A percentile compares a stretch with the other conserved stretches of the same genome.
Conservation (phyloP, 2,113 vertebrate genomes). For the Limanda limanda region DNA sequence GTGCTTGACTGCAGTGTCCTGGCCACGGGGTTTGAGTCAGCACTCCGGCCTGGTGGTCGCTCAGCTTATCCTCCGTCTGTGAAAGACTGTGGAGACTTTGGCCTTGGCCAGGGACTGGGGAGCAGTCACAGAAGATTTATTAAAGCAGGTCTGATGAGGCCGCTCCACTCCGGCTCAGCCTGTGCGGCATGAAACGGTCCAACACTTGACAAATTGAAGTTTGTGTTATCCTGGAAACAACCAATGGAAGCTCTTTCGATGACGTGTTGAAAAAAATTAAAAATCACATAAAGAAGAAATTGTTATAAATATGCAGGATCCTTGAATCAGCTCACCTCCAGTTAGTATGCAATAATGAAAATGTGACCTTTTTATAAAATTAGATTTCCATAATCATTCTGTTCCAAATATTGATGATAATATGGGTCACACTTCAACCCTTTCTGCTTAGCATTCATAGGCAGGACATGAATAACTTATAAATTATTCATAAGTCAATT, state of each 20-base stretch:
- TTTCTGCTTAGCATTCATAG: background rate
- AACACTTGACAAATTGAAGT: constrained; percentile 9
- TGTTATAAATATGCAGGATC: background rate
- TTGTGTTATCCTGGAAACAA: background rate
- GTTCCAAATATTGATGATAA: background rate
- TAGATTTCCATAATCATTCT: too few relatives aligned
- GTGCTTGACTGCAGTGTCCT: background rate
- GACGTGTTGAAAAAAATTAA: background rate
- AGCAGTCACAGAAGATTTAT: constrained; percentile 38
- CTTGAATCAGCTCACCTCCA: too few relatives aligned
- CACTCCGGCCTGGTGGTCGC: background rate
- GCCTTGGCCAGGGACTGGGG: constrained; percentile 7
- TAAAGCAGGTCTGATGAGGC: constrained; percentile 27
- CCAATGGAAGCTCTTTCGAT: background rate
- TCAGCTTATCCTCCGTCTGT: constrained; percentile 36
- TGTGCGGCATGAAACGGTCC: constrained; percentile 13
- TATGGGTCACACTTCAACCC: background rate
- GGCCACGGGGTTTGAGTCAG: constrained; percentile 23
- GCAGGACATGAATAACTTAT: background rate
- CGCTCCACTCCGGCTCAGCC: background rate
- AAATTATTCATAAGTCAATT: background rate
- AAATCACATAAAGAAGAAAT: background rate
- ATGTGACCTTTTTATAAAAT: background rate
- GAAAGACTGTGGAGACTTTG: constrained; percentile 13
- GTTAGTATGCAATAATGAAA: background rate